Base-by-base conservation (phyloP, 2,113 vertebrate species). In the Paraplagusia blochii region DNA sequence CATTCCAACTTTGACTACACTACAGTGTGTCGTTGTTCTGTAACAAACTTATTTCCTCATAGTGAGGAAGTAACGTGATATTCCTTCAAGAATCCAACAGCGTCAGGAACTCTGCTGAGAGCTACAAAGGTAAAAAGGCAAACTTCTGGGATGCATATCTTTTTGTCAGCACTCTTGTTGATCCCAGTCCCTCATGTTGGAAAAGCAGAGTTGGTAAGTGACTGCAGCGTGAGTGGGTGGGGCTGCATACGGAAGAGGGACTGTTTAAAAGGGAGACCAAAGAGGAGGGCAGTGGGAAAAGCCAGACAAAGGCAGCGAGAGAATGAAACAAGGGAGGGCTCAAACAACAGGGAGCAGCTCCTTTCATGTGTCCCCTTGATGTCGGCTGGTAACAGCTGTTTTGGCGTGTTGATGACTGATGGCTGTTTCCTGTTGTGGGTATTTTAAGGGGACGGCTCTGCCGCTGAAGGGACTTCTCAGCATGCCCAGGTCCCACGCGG, bases 341-440 rank as follows among this genome's bases (percentile, higher is more conserved):
- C 73, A 67, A 84, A 85, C 87, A 88, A 88, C 87, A 80, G 81
- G 85, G 87, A 90, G 84, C 74, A 57, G 52, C 54, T 85, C 84
- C 80, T 66, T 88, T 92, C 89, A 90, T 88, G 85, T 90, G 83
- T 72, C 71, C 83, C 91, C 92, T 92, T 92, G 91, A 92, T 91
- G 92, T 92, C 34, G 90, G 90, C 90, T 85, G 83, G 86, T 85
- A 93, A 91, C 92, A 94, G 93, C 92, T 93, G 92, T 83, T 92
- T 86, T 89, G 88, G 87, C 73, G 74, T 88, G 89, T 90, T 67
- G 88, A 89, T 89, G 85, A 93, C 68, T 90, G 91, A 92, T 90
- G 89, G 90, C 89, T 87, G 89, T 89, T 94, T 94, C 93, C 93
- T 94, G 92, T 92, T 91, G 90, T 87, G 89, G 92, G 80, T 91